Base-by-base conservation (phyloP, 2,888 invertebrate genomes). In the Xestia c-nigrum region DNA sequence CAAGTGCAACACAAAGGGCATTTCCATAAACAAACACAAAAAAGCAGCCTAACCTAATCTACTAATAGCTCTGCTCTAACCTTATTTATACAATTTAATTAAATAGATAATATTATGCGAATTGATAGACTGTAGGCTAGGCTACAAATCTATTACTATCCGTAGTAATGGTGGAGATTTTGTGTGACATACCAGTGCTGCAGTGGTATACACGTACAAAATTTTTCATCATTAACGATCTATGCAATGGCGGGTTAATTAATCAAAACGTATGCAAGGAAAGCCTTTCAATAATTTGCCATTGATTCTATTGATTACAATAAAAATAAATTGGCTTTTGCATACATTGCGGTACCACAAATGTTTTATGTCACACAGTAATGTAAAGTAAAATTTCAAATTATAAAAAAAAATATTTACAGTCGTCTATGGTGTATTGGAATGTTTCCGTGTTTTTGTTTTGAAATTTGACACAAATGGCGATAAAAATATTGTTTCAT, bases 361-460 rank as follows among this genome's bases (percentile, higher is more conserved):
- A n/a, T n/a, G 19, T 47, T 43, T 24, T 1, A 2, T 1, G 0
- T 5, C 24, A 72, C 21, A 52, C 68, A 61, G 72, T 72, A 82
- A 78, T 88, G 85, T 82, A 82, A 50, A 4, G 0, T 50, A 38
- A 74, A 74, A 68, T 55, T 0, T 10, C 0, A 2, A 38, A 14
- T 40, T 40, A 7, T 70, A 16, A 59, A 84, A 84, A n/a, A 86
- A 81, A 5, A 12, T 5, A 6, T 5, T n/a, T 0, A 14, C 0
- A 14, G 1, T 82, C 83, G 81, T 89, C 85, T 90, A 85, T 90
- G 88, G 72, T 55, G 19, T 61, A 73, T 84, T 87, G 72, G 86
- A 90, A 88, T 92, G 89, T 90, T 90, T 91, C 50, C 5, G 64
- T 92, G 89, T 90, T 90, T 91, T 92, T 92, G 89, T 91, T 92